These are phyloP conservation scores for Mobula birostris DNA, from an alignment of 2,113 vertebrate species.

Conservation along the genomic window DNA sequence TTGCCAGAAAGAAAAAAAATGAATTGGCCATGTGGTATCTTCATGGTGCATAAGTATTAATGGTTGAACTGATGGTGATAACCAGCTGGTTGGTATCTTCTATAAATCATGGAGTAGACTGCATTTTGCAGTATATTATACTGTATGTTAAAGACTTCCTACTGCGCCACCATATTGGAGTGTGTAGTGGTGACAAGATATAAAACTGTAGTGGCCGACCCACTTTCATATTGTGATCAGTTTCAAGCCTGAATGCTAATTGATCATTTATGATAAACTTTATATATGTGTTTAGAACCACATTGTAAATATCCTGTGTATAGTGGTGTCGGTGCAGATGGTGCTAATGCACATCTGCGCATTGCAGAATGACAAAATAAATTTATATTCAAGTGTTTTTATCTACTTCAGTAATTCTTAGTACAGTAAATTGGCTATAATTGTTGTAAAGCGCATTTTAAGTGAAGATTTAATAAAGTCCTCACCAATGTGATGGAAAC, in stretches of 20 bases:
- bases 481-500: conserved; percentile 33
- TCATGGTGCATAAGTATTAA: conserved; percentile 16
- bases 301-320: conserved; percentile 29
- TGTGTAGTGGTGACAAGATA: conserved; percentile 33
- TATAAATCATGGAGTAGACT: conserved; percentile 10
- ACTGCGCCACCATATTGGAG: conserved; percentile 35
- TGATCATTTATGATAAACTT: conserved; percentile 34
- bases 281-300: conserved; percentile 29
- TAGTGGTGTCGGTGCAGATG: conserved; percentile 26
- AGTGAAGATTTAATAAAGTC: conserved; percentile 35
- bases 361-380: conserved; percentile 22
- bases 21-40: conserved; percentile 31
- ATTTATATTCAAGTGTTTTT: conserved; percentile 34
- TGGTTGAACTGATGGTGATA: neutral
- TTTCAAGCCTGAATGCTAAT: conserved; percentile 27
- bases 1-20: conserved; percentile 6
- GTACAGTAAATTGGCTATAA: conserved; percentile 25
- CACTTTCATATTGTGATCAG: conserved; percentile 31
- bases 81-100: conserved; percentile 33
- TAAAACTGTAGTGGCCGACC: conserved; percentile 13
- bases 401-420: conserved; percentile 24
- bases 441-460: conserved; percentile 35
- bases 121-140: conserved; percentile 20
- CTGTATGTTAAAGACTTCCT: conserved; percentile 31
- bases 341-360: conserved; percentile 18